phyloP scores from a whole-genome alignment of 1,140 invertebrate species.

The Drosophila elegans region DNA sequence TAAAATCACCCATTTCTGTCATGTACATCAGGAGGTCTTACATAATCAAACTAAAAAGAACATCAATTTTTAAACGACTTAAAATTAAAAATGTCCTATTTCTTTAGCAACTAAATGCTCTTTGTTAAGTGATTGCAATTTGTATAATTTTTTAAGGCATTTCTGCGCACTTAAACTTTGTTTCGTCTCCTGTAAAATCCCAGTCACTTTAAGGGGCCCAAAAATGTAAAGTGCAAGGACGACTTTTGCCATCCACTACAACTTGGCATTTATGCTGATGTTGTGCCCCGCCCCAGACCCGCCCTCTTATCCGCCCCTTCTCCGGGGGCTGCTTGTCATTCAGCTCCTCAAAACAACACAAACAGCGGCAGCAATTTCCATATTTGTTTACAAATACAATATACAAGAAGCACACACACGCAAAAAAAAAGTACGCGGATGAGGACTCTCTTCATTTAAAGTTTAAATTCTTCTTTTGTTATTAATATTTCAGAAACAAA shows the following conservation, averaged over 20 bases:
- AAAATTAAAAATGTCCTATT: too few relatives aligned
- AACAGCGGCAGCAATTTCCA: conserved; percentile 58
- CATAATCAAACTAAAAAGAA: too few relatives aligned
- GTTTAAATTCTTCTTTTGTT: conserved; percentile 80
- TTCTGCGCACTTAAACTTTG: neutral
- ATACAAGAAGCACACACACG: conserved; percentile 38
- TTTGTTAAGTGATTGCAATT: neutral
- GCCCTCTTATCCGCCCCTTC: conserved; percentile 3
- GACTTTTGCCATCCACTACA: conserved; percentile 21
- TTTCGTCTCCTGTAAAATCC: neutral
- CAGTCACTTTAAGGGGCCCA: conserved; percentile 19
- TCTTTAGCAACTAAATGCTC: too few relatives aligned
- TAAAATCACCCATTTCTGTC: neutral
- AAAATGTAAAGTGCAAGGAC: conserved; percentile 37
- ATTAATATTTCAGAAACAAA: conserved; percentile 70
- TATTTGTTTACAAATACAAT: conserved; percentile 63
- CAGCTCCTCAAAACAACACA: conserved; percentile 37
- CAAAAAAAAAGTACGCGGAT: neutral
- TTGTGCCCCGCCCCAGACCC: neutral
- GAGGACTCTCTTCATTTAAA: conserved; percentile 65
- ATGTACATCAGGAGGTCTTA: neutral
- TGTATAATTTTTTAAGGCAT: neutral
- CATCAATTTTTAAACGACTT: too few relatives aligned
- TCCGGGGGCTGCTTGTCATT: conserved; percentile 28
- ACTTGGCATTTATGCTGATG: conserved; percentile 42